phyloP scores from a whole-genome alignment of 2,797 vertebrate genomes.

The Lateolabrax maculatus region DNA sequence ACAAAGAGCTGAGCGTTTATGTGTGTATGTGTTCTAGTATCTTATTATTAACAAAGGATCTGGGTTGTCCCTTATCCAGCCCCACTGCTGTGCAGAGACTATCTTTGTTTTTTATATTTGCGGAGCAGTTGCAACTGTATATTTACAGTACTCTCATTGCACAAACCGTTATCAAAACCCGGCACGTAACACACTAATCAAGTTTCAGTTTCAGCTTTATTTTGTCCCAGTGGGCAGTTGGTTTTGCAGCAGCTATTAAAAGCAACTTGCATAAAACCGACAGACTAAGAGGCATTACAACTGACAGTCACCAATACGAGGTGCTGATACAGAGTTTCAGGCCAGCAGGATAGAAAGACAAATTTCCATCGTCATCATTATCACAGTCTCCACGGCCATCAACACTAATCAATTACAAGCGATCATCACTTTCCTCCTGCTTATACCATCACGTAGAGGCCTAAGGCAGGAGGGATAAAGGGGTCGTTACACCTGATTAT shows the following conservation, averaged over 20 bases:
- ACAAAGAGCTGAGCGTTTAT: not conserved
- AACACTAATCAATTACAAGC: constrained; percentile 47
- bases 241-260: constrained; percentile 17
- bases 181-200: constrained; percentile 25
- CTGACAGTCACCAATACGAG: not conserved
- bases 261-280: constrained; percentile 10
- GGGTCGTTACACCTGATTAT: constrained; percentile 43
- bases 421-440: constrained; percentile 42
- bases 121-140: constrained; percentile 23
- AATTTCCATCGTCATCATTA: constrained; percentile 44
- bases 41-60: constrained; percentile 51
- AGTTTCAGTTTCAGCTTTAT: constrained; percentile 7
- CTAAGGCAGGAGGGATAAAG: constrained; percentile 38
- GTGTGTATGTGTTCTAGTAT: constrained; percentile 8
- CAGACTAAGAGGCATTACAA: not conserved
- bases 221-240: constrained; percentile 10
- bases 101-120: constrained; percentile 28
- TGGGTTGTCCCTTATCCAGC: constrained; percentile 41
- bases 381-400: constrained; percentile 32
- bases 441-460: constrained; percentile 29
- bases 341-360: constrained; percentile 21
- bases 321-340: constrained; percentile 45
- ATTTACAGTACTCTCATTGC: constrained; percentile 17
- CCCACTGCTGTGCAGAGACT: constrained; percentile 42
- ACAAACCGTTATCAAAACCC: constrained; percentile 9